Evolutionary conservation across 2,888 invertebrate genomes (phyloP).

Genomic region (Heliconius charithonia): DNA sequence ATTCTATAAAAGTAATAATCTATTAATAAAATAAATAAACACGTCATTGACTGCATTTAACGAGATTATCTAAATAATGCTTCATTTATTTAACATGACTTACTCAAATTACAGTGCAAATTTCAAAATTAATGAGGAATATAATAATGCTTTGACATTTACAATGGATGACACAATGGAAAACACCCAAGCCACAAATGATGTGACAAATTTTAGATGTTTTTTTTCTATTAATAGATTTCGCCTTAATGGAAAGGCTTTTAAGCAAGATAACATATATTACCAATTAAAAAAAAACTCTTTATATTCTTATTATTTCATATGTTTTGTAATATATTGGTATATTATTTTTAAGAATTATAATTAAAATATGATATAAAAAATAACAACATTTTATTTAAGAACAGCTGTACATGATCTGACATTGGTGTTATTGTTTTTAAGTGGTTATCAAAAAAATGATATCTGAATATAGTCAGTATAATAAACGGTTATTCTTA

Average conservation of each 20-base stretch:
- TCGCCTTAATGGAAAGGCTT: background rate
- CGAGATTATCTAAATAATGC: background rate
- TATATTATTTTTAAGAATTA: background rate
- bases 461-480: too few relatives aligned
- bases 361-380: background rate
- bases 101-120: background rate
- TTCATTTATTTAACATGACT: background rate
- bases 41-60: background rate
- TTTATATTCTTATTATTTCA: background rate
- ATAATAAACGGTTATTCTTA: too few relatives aligned
- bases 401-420: background rate
- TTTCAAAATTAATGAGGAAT: background rate
- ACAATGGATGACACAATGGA: slow-evolving; percentile 13
- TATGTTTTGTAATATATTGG: background rate
- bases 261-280: background rate
- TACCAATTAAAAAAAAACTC: background rate
- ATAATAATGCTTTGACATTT: slow-evolving; percentile 7
- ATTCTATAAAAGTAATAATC: background rate
- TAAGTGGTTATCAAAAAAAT: background rate
- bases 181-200: slow-evolving; percentile 24
- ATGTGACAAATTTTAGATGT: slow-evolving; percentile 27
- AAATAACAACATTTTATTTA: background rate
- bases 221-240: background rate
- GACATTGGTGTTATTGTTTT: background rate
- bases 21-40: background rate